Evolutionary conservation across 2,888 invertebrate species (phyloP).

Genomic region (Andrena hattorfiana): DNA sequence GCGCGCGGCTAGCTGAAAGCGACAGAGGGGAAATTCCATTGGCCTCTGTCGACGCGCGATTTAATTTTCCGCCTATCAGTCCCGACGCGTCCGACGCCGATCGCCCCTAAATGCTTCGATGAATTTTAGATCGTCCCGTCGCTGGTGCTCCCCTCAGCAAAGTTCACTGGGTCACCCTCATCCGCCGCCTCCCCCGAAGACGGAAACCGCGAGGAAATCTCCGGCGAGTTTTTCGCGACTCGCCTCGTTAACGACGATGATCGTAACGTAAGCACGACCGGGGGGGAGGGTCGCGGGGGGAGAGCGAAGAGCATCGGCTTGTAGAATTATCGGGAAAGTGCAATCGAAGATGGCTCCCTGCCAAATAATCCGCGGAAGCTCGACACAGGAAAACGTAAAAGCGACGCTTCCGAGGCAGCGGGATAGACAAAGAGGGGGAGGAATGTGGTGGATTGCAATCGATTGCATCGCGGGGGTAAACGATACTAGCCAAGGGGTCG

Average conservation of each 20-base stretch:
- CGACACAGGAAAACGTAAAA: constrained; percentile 41
- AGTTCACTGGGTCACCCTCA: neutral
- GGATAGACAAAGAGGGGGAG: neutral
- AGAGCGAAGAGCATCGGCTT: constrained; percentile 11
- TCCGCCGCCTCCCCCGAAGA: too few species aligned
- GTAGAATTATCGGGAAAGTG: constrained; percentile 31
- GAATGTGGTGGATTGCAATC: constrained; percentile 41
- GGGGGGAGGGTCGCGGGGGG: neutral
- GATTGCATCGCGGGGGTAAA: constrained; percentile 36
- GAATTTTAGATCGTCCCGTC: constrained; percentile 32
- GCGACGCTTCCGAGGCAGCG: constrained; percentile 31
- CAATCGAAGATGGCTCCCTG: constrained; percentile 33
- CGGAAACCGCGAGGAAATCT: too few species aligned
- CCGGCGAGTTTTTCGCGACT: neutral
- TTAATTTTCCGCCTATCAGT: constrained; percentile 44
- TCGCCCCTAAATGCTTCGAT: constrained; percentile 30
- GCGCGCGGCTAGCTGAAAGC: constrained; percentile 14
- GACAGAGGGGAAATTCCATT: constrained; percentile 38
- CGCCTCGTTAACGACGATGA: neutral
- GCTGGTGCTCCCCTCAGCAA: neutral
- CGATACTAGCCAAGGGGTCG: constrained; percentile 31
- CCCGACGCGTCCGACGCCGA: constrained; percentile 14
- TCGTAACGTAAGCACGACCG: neutral
- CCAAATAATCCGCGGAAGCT: constrained; percentile 46
- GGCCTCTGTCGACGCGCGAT: constrained; percentile 19